Evolutionary conservation across 1,140 invertebrate species (phyloP), one percentile per base, ranked within the genome.

Genomic region (Globodera rostochiensis): DNA sequence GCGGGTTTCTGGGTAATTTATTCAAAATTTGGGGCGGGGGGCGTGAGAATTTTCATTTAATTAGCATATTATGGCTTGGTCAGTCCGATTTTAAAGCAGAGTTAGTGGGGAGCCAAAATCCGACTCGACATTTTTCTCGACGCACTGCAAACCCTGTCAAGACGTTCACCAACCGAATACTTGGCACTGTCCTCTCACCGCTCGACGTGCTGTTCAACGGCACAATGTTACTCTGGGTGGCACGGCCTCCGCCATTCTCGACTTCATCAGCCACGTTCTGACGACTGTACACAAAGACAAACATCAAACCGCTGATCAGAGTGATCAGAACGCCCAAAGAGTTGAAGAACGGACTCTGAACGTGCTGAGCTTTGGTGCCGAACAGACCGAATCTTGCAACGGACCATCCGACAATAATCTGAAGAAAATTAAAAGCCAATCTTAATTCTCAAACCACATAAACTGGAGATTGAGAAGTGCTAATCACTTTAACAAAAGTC

Each of bases 341-440:
- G 64, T 88, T 88, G 64, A 88, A 47, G 25, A 80, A 45, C 36
- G 77, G 69, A 50, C 86, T 82, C 69, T 81, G 53, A 2, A 86
- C 82, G 13, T 80, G 70, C 73, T 89, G 86, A 5, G 82, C 53
- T 9, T 88, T 79, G 50, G 85, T 86, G 6, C 83, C 81, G 70
- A 89, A 89, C 46, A 88, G 74, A 21, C 87, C 87, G 77, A 88
- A 88, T 50, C 86, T 84, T 57, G 87, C 87, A 25, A 89, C 85
- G 77, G 84, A 82, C 87, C 87, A 88, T 19, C 87, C 87, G 25
- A 89, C 87, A 6, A 85, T 79, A 13, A 87, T 83, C 87, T 87
- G 47, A 80, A 83, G 75, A 25, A 77, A 80, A 76, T 15, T 73
- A 36, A 25, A 1, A 1, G 36, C 36, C 36, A 36, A 36, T 36